Evolutionary conservation across 2,888 invertebrate species (phyloP), one percentile per base, ranked within the genome.

Genomic region (Eupithecia insigniata): DNA sequence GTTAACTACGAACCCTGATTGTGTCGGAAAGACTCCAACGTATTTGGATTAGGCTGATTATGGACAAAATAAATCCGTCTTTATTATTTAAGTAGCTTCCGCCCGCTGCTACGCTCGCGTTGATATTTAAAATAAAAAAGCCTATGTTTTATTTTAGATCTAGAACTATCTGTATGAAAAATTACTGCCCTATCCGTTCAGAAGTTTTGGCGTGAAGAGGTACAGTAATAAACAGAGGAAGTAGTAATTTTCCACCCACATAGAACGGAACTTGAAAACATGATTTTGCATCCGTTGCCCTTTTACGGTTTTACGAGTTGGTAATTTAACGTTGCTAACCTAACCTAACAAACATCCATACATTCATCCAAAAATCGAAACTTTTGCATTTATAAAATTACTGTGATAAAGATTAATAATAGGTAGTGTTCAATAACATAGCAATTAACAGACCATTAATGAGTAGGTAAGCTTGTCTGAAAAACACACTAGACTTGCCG

Each of bases 231-330:
- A n/a, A n/a, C n/a, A n/a, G n/a, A 34, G 61, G 61, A 62, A 32
- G 61, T 62, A 32, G 10, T n/a, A 61, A 32, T 22, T 62, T 62
- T 30, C 34, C 34, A 32, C 61, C 61, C 32, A 62, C 34, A 26
- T 55, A 55, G 55, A 32, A 32, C n/a, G n/a, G n/a, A n/a, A 32
- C 32, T 62, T 32, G 46, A 51, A 46, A 51, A 32, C n/a, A 30
- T n/a, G 0, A 32, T 8, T 18, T 18, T 32, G 61, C 61, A 62
- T 62, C 61, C 61, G 34, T 62, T 34, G 30, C 34, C 30, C 61
- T 62, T 62, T 62, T 62, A 32, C n/a, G 61, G 30, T 62, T 34
- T 62, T 62, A 30, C n/a, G n/a, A n/a, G n/a, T n/a, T n/a, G n/a
- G n/a, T n/a, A n/a, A n/a, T n/a, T n/a, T n/a, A n/a, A n/a, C n/a